Evolutionary conservation across 2,888 invertebrate species (phyloP), one percentile per base, ranked within the genome.

Genomic region (Agrotis segetum): DNA sequence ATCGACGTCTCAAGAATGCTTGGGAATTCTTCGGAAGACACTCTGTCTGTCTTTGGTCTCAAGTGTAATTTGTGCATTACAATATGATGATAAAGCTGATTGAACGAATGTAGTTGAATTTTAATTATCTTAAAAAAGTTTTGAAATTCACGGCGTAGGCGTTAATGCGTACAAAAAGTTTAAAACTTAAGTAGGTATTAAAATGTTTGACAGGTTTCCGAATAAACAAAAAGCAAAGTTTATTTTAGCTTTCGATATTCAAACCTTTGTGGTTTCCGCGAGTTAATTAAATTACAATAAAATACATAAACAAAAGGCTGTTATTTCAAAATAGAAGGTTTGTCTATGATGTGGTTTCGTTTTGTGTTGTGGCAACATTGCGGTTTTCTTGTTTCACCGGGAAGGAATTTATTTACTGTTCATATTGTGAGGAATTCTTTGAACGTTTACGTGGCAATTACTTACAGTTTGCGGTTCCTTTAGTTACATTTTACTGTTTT

Each of bases 311-410:
- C 77, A 74, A 78, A 69, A 77, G 66, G 19, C 46, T 60, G 62
- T 71, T 74, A 58, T 80, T 80, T 58, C 56, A 49, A 80, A 67
- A 67, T 75, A 40, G 55, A 55, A 63, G 29, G 71, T 67, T 71
- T 75, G 67, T 65, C 68, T 74, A 70, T 79, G 80, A 74, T 74
- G 85, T 76, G 83, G 83, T 85, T 82, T 79, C 55, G 47, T 85
- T 74, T 78, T 71, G 52, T 61, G 70, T 71, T 85, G 74, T 64
- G 77, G 83, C 50, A 62, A 64, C 63, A 55, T 59, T 75, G 82
- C 59, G 79, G 79, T 68, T 63, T 44, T 50, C 49, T 50, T 52
- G 70, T 73, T 79, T 67, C 59, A 61, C 64, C 1, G 49, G 46
- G 11, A 72, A 68, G 68, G 63, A 67, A 81, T 58, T 50, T 80